These are phyloP conservation scores for Pseudochromis fuscus DNA, from an alignment of 2,797 vertebrate genomes.

Conservation along the genomic window DNA sequence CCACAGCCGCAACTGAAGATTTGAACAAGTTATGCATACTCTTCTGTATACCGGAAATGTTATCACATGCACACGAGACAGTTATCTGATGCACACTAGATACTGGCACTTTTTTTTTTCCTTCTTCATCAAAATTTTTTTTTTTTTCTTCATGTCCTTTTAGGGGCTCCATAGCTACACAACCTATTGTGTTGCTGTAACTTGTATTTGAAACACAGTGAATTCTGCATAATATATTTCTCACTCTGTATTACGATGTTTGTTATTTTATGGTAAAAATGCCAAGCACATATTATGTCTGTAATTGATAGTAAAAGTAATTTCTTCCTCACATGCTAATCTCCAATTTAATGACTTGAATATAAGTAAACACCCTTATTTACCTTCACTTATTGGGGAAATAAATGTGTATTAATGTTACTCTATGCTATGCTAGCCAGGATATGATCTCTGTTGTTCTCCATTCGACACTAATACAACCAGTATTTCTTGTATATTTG, in stretches of 20 bases:
- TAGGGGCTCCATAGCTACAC: too few species aligned
- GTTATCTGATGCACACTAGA: too few species aligned
- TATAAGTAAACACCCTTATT: background rate
- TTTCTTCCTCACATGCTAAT: background rate
- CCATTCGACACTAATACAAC: background rate
- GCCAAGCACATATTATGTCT: background rate
- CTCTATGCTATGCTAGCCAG: background rate
- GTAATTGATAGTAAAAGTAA: background rate
- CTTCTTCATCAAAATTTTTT: too few species aligned
- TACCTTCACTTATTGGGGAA: background rate
- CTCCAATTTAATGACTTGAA: background rate
- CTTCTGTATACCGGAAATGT: too few species aligned
- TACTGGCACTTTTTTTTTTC: too few species aligned
- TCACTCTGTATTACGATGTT: background rate
- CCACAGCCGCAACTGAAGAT: too few species aligned
- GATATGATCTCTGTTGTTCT: constrained; percentile 14
- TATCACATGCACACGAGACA: too few species aligned
- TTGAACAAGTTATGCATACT: too few species aligned
- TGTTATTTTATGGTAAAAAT: constrained; percentile 8
- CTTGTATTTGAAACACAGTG: background rate
- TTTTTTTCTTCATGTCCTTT: too few species aligned
- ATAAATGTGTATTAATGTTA: background rate
- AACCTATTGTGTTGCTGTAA: background rate
- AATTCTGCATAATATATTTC: background rate
- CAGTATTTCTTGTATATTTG: constrained; percentile 29